Base-by-base conservation (phyloP, 2,888 invertebrate genomes). In the Steinernema carpocapsae region DNA sequence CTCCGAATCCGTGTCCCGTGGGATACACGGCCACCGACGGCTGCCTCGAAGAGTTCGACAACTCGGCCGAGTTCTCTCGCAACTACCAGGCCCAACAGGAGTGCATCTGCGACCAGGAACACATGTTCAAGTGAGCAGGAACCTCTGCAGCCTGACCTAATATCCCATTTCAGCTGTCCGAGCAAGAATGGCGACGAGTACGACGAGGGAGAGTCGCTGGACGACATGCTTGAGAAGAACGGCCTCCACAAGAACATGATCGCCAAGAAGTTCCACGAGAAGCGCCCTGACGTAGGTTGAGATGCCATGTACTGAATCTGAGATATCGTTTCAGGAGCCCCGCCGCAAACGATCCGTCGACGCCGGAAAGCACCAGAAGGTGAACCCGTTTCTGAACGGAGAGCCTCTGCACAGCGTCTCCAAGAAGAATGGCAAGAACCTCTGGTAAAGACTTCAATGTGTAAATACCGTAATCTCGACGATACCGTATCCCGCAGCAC, bases 91-190 rank as follows among this genome's bases (percentile, higher is more conserved):
- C 93, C 43, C 91, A 93, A 0, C 95, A 96, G 88, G 93, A 94
- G 77, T 99, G 99, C 88, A 94, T 97, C 92, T 99, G 99, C 84
- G 99, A 99, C 88, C 92, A 93, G 17, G 97, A 99, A 87, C 97
- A 99, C 89, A 97, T 87, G 87, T 88, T 87, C 81, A 87, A 88
- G 83, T 86, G 52, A 70, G 78, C 24, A 3, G 51, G 22, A 45
- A 45, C 19, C 26, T 7, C 10, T 70, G 7, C 45, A 7, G 7
- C 10, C 19, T 14, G n/a, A 19, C 4, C 42, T 70, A 19, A 24
- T 70, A 14, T 14, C 3, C 37, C 14, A n/a, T 0, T 76, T 77
- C 74, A 79, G 78, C 51, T 80, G 80, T 71, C 80, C 81, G 29
- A 72, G 72, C 14, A 83, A 80, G 71, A 59, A 76, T 71, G 37